Percentiles rank a stretch among this genome's conserved stretches.
Conservation (phyloP, 1,140 invertebrate genomes). For the Argopecten irradians region DNA sequence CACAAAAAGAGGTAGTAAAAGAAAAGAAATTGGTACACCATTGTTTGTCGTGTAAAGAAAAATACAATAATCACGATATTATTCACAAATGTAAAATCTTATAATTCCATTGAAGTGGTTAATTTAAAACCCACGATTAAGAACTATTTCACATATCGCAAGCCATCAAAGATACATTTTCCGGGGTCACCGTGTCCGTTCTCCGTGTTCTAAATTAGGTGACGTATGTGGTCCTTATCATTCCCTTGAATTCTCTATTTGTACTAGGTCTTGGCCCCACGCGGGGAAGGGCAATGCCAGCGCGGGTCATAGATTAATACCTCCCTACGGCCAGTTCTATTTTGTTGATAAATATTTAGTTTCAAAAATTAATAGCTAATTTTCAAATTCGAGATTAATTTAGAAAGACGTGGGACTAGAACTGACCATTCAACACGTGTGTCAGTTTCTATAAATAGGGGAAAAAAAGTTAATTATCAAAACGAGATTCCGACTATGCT, state of each 20-base stretch:
- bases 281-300: neutral
- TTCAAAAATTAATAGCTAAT: neutral
- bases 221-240: neutral
- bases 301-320: neutral
- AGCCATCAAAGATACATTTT: neutral
- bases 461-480: neutral
- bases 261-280: neutral
- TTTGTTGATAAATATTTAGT: conserved; percentile 1
- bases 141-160: neutral
- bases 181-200: neutral
- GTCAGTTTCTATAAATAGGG: neutral
- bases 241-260: neutral
- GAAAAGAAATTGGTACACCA: no score
- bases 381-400: neutral
- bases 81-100: no score
- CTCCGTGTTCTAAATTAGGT: neutral
- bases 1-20: no score
- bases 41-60: no score
- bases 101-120: neutral
- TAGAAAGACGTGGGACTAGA: neutral
- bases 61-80: no score
- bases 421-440: neutral
- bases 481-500: neutral
- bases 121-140: neutral
- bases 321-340: neutral